Conservation (phyloP, 2,797 vertebrate genomes). For the Trachurus trachurus region DNA sequence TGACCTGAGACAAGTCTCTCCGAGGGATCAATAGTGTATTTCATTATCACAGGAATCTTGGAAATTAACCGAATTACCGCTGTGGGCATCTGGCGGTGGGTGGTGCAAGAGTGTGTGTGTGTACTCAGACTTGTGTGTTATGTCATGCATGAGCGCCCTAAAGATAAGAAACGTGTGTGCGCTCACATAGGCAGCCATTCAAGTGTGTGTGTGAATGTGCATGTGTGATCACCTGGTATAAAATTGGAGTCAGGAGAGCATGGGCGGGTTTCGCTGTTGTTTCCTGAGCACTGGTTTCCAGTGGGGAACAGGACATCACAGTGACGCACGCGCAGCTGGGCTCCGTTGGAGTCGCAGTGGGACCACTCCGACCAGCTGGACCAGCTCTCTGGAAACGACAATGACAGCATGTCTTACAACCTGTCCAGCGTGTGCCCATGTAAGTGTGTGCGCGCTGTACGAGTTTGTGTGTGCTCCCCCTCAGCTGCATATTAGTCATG, state of each 20-base stretch:
- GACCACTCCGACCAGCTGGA: slow-evolving; percentile 97
- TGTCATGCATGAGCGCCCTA: slow-evolving; percentile 41
- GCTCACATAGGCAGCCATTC: not conserved
- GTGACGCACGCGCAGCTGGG: slow-evolving; percentile 90
- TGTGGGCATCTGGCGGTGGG: slow-evolving; percentile 58
- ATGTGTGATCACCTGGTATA: slow-evolving; percentile 90
- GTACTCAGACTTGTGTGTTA: slow-evolving; percentile 33
- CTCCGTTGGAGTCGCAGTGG: slow-evolving; percentile 87
- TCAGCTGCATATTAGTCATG: slow-evolving; percentile 59
- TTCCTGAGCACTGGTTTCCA: slow-evolving; percentile 94
- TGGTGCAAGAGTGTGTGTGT: slow-evolving; percentile 30
- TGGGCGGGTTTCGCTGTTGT: slow-evolving; percentile 89
- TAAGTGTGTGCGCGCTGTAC: slow-evolving; percentile 4
- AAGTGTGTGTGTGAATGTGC: slow-evolving; percentile 34
- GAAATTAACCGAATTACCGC: slow-evolving; percentile 62
- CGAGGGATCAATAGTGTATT: slow-evolving; percentile 57
- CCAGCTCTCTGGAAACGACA: slow-evolving; percentile 91
- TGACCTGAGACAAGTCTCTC: slow-evolving; percentile 47
- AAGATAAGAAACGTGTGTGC: slow-evolving; percentile 5
- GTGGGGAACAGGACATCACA: slow-evolving; percentile 93
- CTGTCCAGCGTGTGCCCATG: slow-evolving; percentile 7
- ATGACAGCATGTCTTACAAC: slow-evolving; percentile 54
- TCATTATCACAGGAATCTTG: slow-evolving; percentile 67
- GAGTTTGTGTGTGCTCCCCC: slow-evolving; percentile 16
- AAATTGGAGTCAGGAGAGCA: slow-evolving; percentile 92